Evolutionary conservation across 1,140 invertebrate species (phyloP).

Genomic region (Tetraneura akinire): DNA sequence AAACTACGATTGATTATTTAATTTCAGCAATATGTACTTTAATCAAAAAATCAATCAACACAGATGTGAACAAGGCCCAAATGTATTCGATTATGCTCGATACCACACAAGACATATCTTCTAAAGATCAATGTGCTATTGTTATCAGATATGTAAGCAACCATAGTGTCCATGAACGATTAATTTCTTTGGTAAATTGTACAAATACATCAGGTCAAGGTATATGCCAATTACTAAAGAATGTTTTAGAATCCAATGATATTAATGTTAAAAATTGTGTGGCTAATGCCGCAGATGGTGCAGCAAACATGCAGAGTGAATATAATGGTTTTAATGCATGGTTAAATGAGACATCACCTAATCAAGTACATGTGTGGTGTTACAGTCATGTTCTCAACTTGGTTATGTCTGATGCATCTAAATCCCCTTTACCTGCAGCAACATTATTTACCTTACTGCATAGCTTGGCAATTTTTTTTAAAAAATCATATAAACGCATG

Average conservation of each 20-base stretch:
- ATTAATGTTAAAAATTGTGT: conserved; percentile 4
- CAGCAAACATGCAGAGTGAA: conserved; percentile 53
- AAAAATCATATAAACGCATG: conserved; percentile 2
- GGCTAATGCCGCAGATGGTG: conserved; percentile 52
- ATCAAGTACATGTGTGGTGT: conserved; percentile 1
- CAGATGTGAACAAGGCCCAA: conserved; percentile 22
- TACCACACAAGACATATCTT: conserved; percentile 53
- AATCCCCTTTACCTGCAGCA: background rate
- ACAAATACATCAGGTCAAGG: conserved; percentile 32
- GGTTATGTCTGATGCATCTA: background rate
- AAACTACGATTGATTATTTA: conserved; percentile 12
- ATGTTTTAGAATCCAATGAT: background rate
- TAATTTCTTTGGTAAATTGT: conserved; percentile 45
- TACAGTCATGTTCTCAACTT: conserved; percentile 2
- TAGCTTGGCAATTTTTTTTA: background rate
- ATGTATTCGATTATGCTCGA: conserved; percentile 53
- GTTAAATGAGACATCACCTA: conserved; percentile 23
- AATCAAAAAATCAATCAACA: conserved; percentile 1
- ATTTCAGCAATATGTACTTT: background rate
- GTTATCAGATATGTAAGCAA: conserved; percentile 52
- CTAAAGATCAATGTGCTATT: conserved; percentile 52
- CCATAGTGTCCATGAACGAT: conserved; percentile 39
- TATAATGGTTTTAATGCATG: conserved; percentile 53
- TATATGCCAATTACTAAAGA: background rate
- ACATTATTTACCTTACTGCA: background rate